phyloP scores from a whole-genome alignment of 2,113 vertebrate species.

The Pangasianodon gigas region DNA sequence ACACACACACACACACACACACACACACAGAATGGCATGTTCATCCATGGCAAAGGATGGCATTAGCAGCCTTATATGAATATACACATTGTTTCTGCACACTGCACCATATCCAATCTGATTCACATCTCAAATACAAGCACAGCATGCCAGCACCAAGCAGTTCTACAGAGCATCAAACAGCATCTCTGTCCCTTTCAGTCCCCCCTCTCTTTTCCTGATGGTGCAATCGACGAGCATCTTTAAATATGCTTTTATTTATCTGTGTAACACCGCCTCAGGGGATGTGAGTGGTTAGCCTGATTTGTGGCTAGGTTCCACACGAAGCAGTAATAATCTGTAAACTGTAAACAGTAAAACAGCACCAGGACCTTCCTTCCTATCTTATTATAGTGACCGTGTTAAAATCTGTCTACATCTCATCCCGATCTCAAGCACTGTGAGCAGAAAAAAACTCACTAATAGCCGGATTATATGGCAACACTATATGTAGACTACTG shows the following conservation, averaged over 20 bases:
- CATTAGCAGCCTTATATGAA: not conserved
- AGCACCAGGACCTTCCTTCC: not conserved
- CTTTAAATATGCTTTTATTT: conserved; percentile 4
- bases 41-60: not conserved
- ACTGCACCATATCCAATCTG: conserved; percentile 8
- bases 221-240: conserved; percentile 19
- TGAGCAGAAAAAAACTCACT: not conserved
- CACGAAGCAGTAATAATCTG: not conserved
- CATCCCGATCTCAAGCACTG: not conserved
- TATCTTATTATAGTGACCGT: not conserved
- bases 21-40: not conserved
- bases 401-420: not conserved
- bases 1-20: conserved; percentile 20
- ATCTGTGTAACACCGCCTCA: not conserved
- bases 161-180: not conserved
- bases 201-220: not conserved
- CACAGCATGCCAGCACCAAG: not conserved
- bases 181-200: not conserved
- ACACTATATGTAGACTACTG: not conserved
- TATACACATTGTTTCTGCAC: conserved; percentile 4
- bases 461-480: not conserved
- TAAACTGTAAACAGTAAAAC: conserved; percentile 5
- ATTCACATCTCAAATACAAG: not conserved
- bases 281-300: not conserved
- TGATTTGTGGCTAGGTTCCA: not conserved